phyloP scores from a whole-genome alignment of 2,113 vertebrate species.

The human region GRCh38 chr20:15347501-15348000 shows the following conservation, averaged over 20 bases:
- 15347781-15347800: not conserved
- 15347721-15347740: not conserved
- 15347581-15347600: not conserved
- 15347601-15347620: not conserved
- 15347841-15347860: not conserved
- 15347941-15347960: not conserved
- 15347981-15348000: not conserved
- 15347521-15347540: not conserved
- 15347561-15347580: not conserved
- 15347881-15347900: not conserved
- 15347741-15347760: not conserved
- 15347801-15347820: not conserved
- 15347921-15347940: not conserved
- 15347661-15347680: conserved; percentile 3
- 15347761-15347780: not conserved
- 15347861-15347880: not conserved
- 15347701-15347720: not conserved
- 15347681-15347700: not conserved
- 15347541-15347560: not conserved
- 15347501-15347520: not conserved
- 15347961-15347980: not conserved
- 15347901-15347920: not conserved
- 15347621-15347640: not conserved
- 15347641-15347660: not conserved
- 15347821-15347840: not conserved